Base-by-base conservation (phyloP, 1,140 invertebrate genomes). In the Andricus grossulariae region DNA sequence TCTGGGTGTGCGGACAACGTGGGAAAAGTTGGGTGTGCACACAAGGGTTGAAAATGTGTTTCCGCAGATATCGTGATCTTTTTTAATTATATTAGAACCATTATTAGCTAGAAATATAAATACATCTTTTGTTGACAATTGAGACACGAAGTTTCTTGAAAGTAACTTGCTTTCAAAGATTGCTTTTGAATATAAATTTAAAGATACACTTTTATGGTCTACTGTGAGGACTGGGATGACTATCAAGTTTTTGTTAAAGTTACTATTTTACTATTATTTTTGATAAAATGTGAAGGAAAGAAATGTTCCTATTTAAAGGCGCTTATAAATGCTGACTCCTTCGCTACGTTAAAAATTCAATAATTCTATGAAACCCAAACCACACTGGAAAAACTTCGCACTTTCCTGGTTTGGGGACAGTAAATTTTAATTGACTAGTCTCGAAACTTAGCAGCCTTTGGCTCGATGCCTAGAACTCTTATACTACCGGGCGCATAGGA, bases 351-450 rank as follows among this genome's bases (percentile, higher is more conserved):
- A 8, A 45, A 45, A 45, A 45, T 45, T 1, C 10, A 10, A 45
- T 5, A 11, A 45, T 45, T 45, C 39, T 45, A 10, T 11, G 39
- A 45, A 45, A 45, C 10, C 39, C 39, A 55, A 19, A 55, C 13
- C 15, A 15, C 12, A 6, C 57, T 3, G 19, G 13, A 60, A 6
- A 32, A 60, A 60, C 25, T 39, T 60, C 3, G 21, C 32, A 16
- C 57, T 60, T 15, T 25, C 15, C 3, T 60, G 15, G 21, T 32
- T 60, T 60, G 12, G 15, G 16, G 15, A 60, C 11, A 32, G 19
- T 16, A 84, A 84, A 75, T 84, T 84, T 84, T 84, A 84, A 84
- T 84, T 81, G 78, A 84, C 52, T 79, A 77, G 78, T 82, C 77
- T 81, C 66, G 72, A 77, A 84, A 84, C 76, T 82, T 74, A 60